Percentiles rank a stretch among this genome's conserved stretches.
phyloP scores from a whole-genome alignment of 2,888 invertebrate species.

The Gonocerus acuteangulatus region DNA sequence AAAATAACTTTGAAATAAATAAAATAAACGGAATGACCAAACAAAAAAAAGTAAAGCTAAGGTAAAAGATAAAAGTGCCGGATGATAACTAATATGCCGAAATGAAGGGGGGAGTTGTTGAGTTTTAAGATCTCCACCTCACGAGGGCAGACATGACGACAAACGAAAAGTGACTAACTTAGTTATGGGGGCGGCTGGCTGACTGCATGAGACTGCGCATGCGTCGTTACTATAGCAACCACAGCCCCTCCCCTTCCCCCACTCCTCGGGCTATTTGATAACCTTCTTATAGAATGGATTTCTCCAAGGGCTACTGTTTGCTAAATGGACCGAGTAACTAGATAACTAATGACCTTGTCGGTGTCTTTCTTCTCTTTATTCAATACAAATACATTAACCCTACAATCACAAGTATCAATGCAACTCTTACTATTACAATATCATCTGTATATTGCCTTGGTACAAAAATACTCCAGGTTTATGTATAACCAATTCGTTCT shows the following conservation, averaged over 20 bases:
- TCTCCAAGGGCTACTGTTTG: neutral
- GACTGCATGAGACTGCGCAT: slow-evolving; percentile 6
- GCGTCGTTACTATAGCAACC: slow-evolving; percentile 3
- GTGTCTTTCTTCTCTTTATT: too few species aligned
- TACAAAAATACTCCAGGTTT: too few species aligned
- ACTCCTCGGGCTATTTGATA: neutral
- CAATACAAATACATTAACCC: too few species aligned
- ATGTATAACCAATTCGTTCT: too few species aligned
- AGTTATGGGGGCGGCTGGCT: slow-evolving; percentile 46
- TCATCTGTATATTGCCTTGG: too few species aligned
- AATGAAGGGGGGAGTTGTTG: slow-evolving; percentile 1
- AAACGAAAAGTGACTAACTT: slow-evolving; percentile 59
- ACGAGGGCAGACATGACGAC: slow-evolving; percentile 46
- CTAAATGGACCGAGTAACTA: neutral
- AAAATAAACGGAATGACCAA: slow-evolving; percentile 9
- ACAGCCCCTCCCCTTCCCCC: slow-evolving; percentile 1
- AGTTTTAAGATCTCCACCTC: slow-evolving; percentile 1
- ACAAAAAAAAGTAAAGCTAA: slow-evolving; percentile 14
- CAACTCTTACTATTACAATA: too few species aligned
- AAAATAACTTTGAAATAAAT: too few species aligned
- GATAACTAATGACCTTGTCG: neutral
- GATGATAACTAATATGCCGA: slow-evolving; percentile 24
- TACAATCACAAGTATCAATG: too few species aligned
- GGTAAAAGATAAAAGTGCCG: neutral
- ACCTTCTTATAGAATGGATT: neutral